Evolutionary conservation across 2,113 vertebrate species (phyloP), one percentile per base, ranked within the genome.

Genomic region (Protobothrops mucrosquamatus): DNA sequence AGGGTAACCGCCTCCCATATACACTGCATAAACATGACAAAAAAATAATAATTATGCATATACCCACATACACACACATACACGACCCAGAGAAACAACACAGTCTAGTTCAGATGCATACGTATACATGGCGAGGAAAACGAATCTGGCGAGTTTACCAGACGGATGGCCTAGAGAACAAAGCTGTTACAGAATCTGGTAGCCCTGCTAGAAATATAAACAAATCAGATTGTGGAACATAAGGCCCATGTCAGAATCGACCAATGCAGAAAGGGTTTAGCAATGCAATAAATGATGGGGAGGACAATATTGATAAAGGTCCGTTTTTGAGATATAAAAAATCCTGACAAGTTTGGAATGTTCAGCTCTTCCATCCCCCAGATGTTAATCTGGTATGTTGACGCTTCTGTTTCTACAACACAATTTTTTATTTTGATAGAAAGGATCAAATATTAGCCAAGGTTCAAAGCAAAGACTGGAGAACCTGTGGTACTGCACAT

Each of bases 181-280:
- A 48, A 48, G 46, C 46, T 48, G 46, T 48, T 4, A 48, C 5
- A 48, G 4, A 48, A 48, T 48, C 46, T 48, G 46, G 4, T 48
- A 48, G 46, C 0, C 5, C 46, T 48, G 46, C 46, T 48, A 4
- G 46, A 48, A 48, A 48, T 90, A 94, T 9, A 93, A 94, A 54
- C 87, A 91, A 95, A 88, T 94, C 46, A 93, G n/a, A 91, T 91
- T 93, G 26, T 56, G 85, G 86, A 2, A 0, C 0, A 93, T 52
- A 89, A 85, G 95, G 92, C 93, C 94, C 93, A 93, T 94, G 91
- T 94, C 92, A 93, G 89, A 91, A 94, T 26, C 56, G 92, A 94
- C 91, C 90, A 87, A 74, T 7, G 46, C 7, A 92, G 51, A 54
- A 69, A 87, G 23, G 11, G 0, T 29, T 96, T 88, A 93, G 56